These are phyloP conservation scores for Strigops habroptila DNA, from an alignment of 2,113 vertebrate species.

Conservation along the genomic window DNA sequence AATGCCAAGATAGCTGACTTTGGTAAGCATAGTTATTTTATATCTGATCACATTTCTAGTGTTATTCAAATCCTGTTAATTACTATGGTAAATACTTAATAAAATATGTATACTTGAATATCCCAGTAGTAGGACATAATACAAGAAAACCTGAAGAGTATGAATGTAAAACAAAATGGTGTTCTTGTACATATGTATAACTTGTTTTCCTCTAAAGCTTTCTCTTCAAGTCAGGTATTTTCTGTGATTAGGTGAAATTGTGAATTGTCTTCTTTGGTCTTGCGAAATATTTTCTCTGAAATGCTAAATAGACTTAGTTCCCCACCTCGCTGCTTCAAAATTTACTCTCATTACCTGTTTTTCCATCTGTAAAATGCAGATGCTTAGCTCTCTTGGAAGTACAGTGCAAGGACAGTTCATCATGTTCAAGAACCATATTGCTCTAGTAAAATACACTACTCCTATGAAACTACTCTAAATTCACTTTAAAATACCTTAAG, in stretches of 20 bases:
- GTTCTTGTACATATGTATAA: background rate
- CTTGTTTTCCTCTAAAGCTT: background rate
- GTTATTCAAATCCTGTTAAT: background rate
- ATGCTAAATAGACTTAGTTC: background rate
- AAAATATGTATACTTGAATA: background rate
- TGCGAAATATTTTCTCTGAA: background rate
- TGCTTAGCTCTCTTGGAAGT: background rate
- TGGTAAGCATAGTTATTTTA: slow-evolving; percentile 73
- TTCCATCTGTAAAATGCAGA: background rate
- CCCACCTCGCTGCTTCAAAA: background rate
- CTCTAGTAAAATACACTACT: background rate
- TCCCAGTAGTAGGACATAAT: background rate
- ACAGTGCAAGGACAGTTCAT: background rate
- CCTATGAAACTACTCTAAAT: background rate
- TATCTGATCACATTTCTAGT: background rate
- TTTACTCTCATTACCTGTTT: background rate
- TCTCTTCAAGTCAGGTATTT: background rate
- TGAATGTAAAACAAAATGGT: background rate
- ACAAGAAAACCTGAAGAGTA: background rate
- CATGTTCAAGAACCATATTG: background rate
- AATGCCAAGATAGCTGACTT: slow-evolving; percentile 98
- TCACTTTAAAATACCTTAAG: background rate
- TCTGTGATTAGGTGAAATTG: background rate
- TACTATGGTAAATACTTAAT: background rate
- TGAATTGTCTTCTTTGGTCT: background rate